Evolutionary conservation across 2,113 vertebrate genomes (phyloP).

Genomic region (Tenebrosternarchus preto): DNA sequence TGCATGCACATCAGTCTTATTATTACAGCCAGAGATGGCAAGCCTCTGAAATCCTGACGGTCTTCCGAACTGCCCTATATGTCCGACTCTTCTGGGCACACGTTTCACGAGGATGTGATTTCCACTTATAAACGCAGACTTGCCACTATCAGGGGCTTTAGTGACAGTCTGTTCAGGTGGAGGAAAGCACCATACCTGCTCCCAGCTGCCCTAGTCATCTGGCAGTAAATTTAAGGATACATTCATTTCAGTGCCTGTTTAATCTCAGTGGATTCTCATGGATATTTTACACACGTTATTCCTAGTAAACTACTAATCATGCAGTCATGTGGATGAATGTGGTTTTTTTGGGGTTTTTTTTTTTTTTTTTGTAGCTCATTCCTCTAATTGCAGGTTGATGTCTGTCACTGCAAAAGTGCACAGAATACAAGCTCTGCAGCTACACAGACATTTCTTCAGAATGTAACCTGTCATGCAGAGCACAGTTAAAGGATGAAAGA

Average conservation of each 20-base stretch:
- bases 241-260: too few relatives aligned
- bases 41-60: slow-evolving; percentile 14
- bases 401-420: neutral
- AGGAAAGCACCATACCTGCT: neutral
- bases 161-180: neutral
- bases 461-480: neutral
- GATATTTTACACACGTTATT: too few relatives aligned
- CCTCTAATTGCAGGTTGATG: neutral
- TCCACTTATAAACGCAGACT: neutral
- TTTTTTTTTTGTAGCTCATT: slow-evolving; percentile 6
- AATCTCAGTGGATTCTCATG: too few relatives aligned
- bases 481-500: neutral
- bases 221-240: too few relatives aligned
- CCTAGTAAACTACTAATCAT: too few relatives aligned
- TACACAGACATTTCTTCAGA: neutral
- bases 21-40: slow-evolving; percentile 21
- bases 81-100: neutral
- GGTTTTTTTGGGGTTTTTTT: neutral
- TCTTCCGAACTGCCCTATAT: slow-evolving; percentile 12
- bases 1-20: slow-evolving; percentile 2
- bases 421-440: neutral
- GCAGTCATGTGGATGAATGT: neutral
- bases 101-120: neutral
- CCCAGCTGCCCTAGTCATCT: neutral
- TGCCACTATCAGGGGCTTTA: neutral